Base-by-base conservation (phyloP, 2,888 invertebrate genomes). In the Peribatodes rhomboidaria region DNA sequence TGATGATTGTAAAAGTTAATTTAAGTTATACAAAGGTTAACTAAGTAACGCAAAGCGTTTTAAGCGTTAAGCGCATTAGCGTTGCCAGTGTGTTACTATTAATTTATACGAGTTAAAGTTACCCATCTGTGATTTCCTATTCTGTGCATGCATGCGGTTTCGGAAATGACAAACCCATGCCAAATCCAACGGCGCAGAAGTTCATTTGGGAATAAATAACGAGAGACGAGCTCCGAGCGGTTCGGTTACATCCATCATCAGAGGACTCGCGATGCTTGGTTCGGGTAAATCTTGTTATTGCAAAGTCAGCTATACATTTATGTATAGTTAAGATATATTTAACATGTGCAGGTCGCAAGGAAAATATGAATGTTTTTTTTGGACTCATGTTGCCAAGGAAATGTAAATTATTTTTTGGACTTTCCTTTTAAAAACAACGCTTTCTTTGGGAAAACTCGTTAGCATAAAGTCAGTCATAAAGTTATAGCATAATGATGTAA, bases 101-200 rank as follows among this genome's bases (percentile, higher is more conserved):
- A 37, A 37, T 37, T 37, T 0, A 41, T 16, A 16, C 6, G 27
- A 27, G 27, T 27, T 27, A 10, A 8, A 14, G 47, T 41, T 39
- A 27, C 27, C 10, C 53, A 39, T 39, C 22, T 39, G 7, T 18
- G 10, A 10, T 2, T 16, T 10, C 27, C 10, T 27, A 53, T 39
- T 53, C 53, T 41, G 22, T 22, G 16, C 54, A 42, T 16, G 31
- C 14, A 41, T 18, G 54, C 35, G 58, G 67, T 64, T 58, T 35
- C 61, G 50, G 57, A 60, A 47, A 71, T 55, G 64, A 66, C 71
- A 55, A 44, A 27, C 37, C 41, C 63, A 59, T 46, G 53, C 57
- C 53, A 18, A 52, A 56, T 27, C 16, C 59, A 53, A 50, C 22
- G 37, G 44, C 37, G 50, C 46, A 22, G n/a, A 39, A 53, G 35